phyloP scores from a whole-genome alignment of 2,797 vertebrate species.

The Dromococcyx pavoninus region DNA sequence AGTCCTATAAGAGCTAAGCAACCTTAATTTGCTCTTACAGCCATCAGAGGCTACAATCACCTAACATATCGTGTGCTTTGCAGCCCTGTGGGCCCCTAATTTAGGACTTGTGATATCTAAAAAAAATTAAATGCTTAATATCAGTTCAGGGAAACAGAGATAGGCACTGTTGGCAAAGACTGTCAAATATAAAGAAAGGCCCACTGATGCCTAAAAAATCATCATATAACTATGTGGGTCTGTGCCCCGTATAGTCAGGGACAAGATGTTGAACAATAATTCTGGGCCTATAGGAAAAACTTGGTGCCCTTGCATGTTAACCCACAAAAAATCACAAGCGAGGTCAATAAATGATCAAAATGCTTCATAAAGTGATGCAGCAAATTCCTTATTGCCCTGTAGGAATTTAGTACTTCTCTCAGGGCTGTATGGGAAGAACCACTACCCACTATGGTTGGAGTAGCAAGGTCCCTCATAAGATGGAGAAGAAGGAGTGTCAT shows the following conservation, averaged over 20 bases:
- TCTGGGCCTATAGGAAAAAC: neutral
- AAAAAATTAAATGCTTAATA: neutral
- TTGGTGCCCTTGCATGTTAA: neutral
- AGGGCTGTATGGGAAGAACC: neutral
- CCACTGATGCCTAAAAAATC: neutral
- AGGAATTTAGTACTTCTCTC: neutral
- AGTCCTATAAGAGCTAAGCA: neutral
- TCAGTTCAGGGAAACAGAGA: neutral
- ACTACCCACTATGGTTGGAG: rapidly evolving
- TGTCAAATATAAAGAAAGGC: neutral
- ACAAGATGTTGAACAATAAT: neutral
- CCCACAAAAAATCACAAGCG: neutral
- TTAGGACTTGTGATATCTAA: neutral
- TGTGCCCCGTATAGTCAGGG: neutral
- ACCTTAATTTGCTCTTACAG: neutral
- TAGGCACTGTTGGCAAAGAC: neutral
- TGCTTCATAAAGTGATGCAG: neutral
- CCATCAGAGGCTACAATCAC: neutral
- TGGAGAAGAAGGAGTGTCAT: neutral
- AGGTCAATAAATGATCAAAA: neutral
- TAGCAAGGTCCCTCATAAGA: neutral
- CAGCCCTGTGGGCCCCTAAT: neutral
- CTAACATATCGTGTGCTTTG: rapidly evolving
- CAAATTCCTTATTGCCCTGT: neutral
- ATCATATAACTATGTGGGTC: neutral